Evolutionary conservation across 2,888 invertebrate genomes (phyloP).

Genomic region (Volucella inflata): DNA sequence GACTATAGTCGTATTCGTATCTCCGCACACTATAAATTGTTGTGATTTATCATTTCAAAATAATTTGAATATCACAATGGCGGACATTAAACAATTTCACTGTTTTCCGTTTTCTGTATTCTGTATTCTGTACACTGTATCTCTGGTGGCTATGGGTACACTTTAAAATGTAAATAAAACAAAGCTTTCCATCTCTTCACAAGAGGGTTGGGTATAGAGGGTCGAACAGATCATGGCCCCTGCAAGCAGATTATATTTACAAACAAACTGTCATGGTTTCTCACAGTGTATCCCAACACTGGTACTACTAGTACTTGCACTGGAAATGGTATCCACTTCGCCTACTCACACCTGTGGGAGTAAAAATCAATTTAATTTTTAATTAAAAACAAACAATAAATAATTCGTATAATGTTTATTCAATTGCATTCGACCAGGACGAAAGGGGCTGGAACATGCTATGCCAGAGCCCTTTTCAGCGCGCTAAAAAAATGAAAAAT

Average conservation of each 20-base stretch:
- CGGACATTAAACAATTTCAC: conserved; percentile 42
- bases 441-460: background rate
- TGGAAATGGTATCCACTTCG: background rate
- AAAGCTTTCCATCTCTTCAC: conserved; percentile 1
- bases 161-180: conserved; percentile 56
- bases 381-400: conserved; percentile 76
- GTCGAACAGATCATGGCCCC: conserved; percentile 45
- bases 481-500: conserved; percentile 9
- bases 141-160: conserved; percentile 5
- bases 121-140: conserved; percentile 19
- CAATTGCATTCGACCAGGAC: conserved; percentile 70
- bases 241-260: conserved; percentile 47
- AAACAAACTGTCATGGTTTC: conserved; percentile 46
- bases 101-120: conserved; percentile 15
- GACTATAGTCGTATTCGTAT: background rate
- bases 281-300: background rate
- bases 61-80: conserved; percentile 67
- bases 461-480: conserved; percentile 59
- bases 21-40: conserved; percentile 43
- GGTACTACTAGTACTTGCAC: too few relatives aligned
- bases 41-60: conserved; percentile 64
- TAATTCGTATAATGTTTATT: conserved; percentile 76
- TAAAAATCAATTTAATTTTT: conserved; percentile 76
- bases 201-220: too few relatives aligned
- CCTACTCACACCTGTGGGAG: conserved; percentile 43